phyloP scores from a whole-genome alignment of 2,797 vertebrate species.

The Acomys russatus region DNA sequence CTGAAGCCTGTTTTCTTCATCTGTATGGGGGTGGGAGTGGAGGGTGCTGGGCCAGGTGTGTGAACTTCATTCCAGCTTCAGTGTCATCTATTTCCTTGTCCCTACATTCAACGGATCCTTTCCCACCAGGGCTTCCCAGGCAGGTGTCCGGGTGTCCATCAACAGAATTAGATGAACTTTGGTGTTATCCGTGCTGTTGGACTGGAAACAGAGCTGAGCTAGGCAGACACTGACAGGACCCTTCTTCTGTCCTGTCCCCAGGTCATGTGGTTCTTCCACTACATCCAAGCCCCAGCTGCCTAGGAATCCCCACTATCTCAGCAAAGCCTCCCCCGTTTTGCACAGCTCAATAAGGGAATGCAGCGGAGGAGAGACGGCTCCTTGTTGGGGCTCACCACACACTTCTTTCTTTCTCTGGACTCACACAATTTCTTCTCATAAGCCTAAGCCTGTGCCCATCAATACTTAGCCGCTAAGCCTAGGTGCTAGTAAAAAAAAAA shows the following conservation, averaged over 20 bases:
- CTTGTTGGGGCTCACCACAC: neutral
- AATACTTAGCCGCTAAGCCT: slow-evolving; percentile 8
- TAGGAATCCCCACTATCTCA: neutral
- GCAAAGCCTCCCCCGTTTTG: neutral
- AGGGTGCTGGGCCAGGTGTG: neutral
- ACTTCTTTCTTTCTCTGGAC: neutral
- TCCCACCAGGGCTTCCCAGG: neutral
- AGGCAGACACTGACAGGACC: neutral
- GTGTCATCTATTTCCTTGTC: neutral
- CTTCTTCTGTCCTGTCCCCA: neutral
- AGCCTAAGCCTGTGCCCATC: neutral
- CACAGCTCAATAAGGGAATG: neutral
- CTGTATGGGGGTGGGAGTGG: neutral
- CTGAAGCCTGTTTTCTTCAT: neutral
- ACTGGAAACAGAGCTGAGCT: neutral
- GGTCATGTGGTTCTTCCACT: neutral
- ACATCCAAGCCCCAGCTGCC: neutral
- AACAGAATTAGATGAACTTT: neutral
- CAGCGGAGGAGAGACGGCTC: neutral
- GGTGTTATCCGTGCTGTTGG: neutral
- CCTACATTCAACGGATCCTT: fast-evolving
- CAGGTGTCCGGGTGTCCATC: neutral
- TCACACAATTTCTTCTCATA: neutral
- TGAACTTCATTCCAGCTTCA: neutral
- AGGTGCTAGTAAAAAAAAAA: neutral